Conservation (phyloP, 2,113 vertebrate species). For the Balaenoptera acutorostrata region DNA sequence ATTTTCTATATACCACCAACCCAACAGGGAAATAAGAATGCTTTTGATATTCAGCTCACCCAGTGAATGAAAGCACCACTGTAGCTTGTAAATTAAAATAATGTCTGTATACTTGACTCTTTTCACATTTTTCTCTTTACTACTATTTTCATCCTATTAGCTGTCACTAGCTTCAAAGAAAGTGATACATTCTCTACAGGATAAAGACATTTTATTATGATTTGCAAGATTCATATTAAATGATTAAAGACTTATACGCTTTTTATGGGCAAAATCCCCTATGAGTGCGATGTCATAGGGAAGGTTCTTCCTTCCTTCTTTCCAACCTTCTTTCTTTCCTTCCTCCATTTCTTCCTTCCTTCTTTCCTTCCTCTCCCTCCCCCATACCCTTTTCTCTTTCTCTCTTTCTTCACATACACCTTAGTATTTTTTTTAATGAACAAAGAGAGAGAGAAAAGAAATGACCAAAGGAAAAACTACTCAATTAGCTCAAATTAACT, state of each 20-base stretch:
- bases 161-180: background rate
- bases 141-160: background rate
- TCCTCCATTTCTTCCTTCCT: fast-evolving
- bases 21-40: background rate
- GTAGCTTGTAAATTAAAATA: background rate
- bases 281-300: background rate
- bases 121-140: background rate
- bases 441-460: background rate
- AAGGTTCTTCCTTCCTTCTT: background rate
- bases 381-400: fast-evolving
- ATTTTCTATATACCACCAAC: background rate
- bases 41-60: background rate
- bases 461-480: too few species aligned
- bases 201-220: background rate
- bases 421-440: background rate
- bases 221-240: background rate
- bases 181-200: background rate
- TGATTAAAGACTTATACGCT: background rate
- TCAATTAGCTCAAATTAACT: background rate
- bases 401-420: background rate
- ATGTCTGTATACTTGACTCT: background rate
- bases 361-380: fast-evolving
- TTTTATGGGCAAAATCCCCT: background rate
- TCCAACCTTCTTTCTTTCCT: fast-evolving
- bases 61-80: background rate